Base-by-base conservation (phyloP, 2,888 invertebrate species). In the Stratiomys singularior region DNA sequence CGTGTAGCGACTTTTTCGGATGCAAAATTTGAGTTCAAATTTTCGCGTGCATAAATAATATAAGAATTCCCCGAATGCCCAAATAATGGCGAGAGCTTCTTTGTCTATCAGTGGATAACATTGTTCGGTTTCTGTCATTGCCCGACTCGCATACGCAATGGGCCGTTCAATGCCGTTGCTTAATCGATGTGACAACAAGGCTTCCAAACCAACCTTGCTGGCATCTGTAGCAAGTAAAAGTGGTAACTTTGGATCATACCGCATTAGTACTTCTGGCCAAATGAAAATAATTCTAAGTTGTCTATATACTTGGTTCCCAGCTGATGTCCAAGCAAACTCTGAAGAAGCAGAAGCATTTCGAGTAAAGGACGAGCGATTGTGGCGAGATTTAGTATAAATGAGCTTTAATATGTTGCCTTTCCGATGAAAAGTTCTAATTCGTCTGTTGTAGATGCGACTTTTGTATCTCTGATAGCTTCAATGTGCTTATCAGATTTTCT, bases 211-310 rank as follows among this genome's bases (percentile, higher is more conserved):
- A 2, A 47, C 71, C 11, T 67, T 74, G 15, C 78, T 78, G 18
- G 79, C 79, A 52, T 80, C 78, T 0, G 80, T 80, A 23, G 81
- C 81, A 13, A 80, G 23, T 1, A 78, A 9, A 5, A 81, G 52
- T 15, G 80, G 77, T 5, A 80, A 60, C 3, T 66, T 15, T 15
- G 77, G 79, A 18, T 81, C 74, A 52, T 80, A 81, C 11, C 76
- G 77, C 67, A 79, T 74, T 5, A 80, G 28, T 5, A 80, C 76
- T 21, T 76, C 69, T 0, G 76, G 78, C 4, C 79, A 76, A 23
- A 79, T 71, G 2, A 80, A 21, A 28, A 56, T 58, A 11, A 58
- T 18, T 28, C 18, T 74, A 1, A 74, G 30, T 1, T 58, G 18
- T 74, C 58, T 21, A 21, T 60, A 74, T 1, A 60, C 58, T 30